These are phyloP conservation scores for Corbicula japonica DNA, from an alignment of 2,888 invertebrate genomes.

Conservation along the genomic window DNA sequence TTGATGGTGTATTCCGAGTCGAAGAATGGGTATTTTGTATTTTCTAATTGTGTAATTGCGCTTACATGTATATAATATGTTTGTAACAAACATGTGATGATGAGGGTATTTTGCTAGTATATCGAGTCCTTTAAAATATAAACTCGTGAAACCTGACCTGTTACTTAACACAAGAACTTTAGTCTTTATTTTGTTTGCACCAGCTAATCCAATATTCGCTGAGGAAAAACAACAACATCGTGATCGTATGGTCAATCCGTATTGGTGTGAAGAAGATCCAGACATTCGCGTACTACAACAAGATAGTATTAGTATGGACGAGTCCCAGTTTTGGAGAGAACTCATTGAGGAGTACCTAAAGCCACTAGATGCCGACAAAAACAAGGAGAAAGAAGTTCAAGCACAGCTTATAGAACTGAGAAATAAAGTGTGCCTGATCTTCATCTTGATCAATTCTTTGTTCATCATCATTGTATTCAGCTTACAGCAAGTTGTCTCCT, in stretches of 20 bases:
- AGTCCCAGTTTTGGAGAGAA: conserved; percentile 96
- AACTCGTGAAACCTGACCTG: too few relatives aligned
- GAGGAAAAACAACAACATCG: conserved; percentile 56
- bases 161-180: too few relatives aligned
- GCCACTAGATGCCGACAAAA: conserved; percentile 96
- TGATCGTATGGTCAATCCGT: conserved; percentile 66
- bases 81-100: too few relatives aligned
- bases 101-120: too few relatives aligned
- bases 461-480: conserved; percentile 99
- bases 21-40: too few relatives aligned
- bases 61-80: too few relatives aligned
- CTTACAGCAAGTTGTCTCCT: conserved; percentile 93
- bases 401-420: conserved; percentile 93
- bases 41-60: too few relatives aligned
- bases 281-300: conserved; percentile 88
- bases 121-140: too few relatives aligned
- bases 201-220: conserved; percentile 69
- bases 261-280: conserved; percentile 71
- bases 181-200: too few relatives aligned
- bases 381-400: conserved; percentile 87
- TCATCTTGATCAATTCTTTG: conserved; percentile 99
- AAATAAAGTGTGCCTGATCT: conserved; percentile 90
- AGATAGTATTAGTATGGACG: conserved; percentile 36
- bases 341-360: conserved; percentile 97
- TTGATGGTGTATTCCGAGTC: too few relatives aligned